A percentile compares a stretch with the other conserved stretches of the same genome.
These are phyloP conservation scores for Episyrphus balteatus DNA, from an alignment of 1,140 invertebrate genomes.

Conservation along the genomic window DNA sequence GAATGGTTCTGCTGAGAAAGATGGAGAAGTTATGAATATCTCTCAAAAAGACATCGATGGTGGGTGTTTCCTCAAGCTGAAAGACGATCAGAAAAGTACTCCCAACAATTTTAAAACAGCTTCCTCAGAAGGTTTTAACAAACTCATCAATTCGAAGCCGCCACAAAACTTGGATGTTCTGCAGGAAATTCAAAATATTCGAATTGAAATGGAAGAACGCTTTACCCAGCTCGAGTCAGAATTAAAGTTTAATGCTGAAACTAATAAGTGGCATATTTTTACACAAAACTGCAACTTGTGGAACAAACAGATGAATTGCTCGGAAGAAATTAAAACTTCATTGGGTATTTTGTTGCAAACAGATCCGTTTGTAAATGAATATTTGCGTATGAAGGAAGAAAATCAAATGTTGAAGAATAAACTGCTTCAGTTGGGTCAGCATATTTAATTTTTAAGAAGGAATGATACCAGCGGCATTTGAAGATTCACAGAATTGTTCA, in stretches of 20 bases:
- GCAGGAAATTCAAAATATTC: constrained; percentile 5
- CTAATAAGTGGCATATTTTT: constrained; percentile 15
- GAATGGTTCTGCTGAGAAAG: too few species aligned
- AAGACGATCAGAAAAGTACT: constrained; percentile 23
- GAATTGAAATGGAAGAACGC: constrained; percentile 17
- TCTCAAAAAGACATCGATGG: not conserved
- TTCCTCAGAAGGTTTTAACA: constrained; percentile 9
- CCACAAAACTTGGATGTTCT: not conserved
- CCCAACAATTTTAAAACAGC: constrained; percentile 14
- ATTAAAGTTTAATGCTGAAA: constrained; percentile 14
- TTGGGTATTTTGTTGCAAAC: constrained; percentile 16
- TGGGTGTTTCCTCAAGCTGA: constrained; percentile 10
- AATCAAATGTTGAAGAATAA: constrained; percentile 15
- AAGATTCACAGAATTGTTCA: too few species aligned
- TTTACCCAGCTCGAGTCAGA: constrained; percentile 18
- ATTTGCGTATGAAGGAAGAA: constrained; percentile 16
- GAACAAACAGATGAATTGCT: constrained; percentile 13
- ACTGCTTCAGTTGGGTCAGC: too few species aligned
- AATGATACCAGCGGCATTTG: too few species aligned
- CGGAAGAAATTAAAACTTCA: constrained; percentile 17
- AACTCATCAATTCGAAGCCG: not conserved
- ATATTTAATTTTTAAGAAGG: too few species aligned
- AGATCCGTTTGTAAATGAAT: constrained; percentile 23
- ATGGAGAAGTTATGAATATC: not conserved
- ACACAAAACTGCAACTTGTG: constrained; percentile 15